phyloP scores from a whole-genome alignment of 1,140 invertebrate species.

The Sitophilus oryzae region DNA sequence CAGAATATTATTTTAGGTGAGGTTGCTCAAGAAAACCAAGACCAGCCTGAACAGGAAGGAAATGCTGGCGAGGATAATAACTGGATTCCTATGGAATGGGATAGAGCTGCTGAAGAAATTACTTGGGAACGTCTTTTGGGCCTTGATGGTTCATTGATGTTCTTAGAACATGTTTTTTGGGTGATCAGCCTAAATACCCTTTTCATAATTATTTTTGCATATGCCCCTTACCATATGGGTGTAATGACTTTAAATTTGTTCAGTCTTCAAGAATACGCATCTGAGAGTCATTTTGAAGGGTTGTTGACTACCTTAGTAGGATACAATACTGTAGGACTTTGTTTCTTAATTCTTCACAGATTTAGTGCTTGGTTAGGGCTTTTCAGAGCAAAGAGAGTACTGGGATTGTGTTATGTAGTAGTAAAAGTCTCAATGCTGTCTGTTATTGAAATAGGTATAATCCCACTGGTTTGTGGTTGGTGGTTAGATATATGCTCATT shows the following conservation, averaged over 20 bases:
- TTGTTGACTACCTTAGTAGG: constrained; percentile 88
- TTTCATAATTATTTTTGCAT: constrained; percentile 92
- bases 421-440: constrained; percentile 92
- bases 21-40: constrained; percentile 26
- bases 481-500: constrained; percentile 98
- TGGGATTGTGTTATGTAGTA: constrained; percentile 94
- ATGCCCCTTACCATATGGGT: constrained; percentile 94
- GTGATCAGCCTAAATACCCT: constrained; percentile 95
- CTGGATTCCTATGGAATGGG: constrained; percentile 99
- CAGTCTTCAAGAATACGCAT: constrained; percentile 68
- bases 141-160: constrained; percentile 93
- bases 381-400: constrained; percentile 71
- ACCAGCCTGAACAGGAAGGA: constrained; percentile 39
- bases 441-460: constrained; percentile 92
- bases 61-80: constrained; percentile 81
- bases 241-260: constrained; percentile 72
- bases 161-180: constrained; percentile 99
- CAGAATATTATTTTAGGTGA: constrained; percentile 18
- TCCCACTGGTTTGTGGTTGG: constrained; percentile 96
- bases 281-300: constrained; percentile 83
- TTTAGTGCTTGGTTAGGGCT: constrained; percentile 69
- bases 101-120: constrained; percentile 92
- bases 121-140: constrained; percentile 97
- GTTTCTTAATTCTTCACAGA: constrained; percentile 77
- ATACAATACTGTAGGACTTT: constrained; percentile 84